phyloP scores from a whole-genome alignment of 2,113 vertebrate genomes.

The Mugil cephalus region DNA sequence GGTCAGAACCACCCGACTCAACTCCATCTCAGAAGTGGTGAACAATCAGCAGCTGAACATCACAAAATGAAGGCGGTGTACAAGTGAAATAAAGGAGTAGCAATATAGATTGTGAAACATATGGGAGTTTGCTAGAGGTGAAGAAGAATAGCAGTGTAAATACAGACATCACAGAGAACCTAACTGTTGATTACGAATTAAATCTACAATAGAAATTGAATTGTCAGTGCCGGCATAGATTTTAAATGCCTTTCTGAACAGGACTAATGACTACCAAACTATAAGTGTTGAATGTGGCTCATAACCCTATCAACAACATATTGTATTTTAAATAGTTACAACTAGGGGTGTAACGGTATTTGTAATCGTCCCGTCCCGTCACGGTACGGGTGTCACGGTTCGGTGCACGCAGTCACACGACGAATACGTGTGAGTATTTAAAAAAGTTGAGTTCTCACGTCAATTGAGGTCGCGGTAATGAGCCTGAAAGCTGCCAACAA shows the following conservation, averaged over 20 bases:
- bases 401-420: too few relatives aligned
- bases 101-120: not conserved
- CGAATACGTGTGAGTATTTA: too few relatives aligned
- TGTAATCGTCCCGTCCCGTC: too few relatives aligned
- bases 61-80: slow-evolving; percentile 15
- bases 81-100: slow-evolving; percentile 5
- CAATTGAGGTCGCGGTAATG: too few relatives aligned
- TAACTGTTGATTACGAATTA: not conserved
- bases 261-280: not conserved
- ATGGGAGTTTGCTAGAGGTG: not conserved
- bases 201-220: not conserved
- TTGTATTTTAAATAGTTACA: too few relatives aligned
- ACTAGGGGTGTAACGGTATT: too few relatives aligned
- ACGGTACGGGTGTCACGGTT: too few relatives aligned
- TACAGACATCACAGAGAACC: not conserved
- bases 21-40: slow-evolving; percentile 58
- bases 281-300: not conserved
- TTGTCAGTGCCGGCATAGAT: not conserved
- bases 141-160: not conserved
- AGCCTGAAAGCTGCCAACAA: too few relatives aligned
- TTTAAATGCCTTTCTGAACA: not conserved
- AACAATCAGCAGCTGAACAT: slow-evolving; percentile 36
- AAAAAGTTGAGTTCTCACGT: too few relatives aligned
- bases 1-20: not conserved
- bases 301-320: too few relatives aligned